phyloP scores from a whole-genome alignment of 2,888 invertebrate genomes.

The Sycophila texana region DNA sequence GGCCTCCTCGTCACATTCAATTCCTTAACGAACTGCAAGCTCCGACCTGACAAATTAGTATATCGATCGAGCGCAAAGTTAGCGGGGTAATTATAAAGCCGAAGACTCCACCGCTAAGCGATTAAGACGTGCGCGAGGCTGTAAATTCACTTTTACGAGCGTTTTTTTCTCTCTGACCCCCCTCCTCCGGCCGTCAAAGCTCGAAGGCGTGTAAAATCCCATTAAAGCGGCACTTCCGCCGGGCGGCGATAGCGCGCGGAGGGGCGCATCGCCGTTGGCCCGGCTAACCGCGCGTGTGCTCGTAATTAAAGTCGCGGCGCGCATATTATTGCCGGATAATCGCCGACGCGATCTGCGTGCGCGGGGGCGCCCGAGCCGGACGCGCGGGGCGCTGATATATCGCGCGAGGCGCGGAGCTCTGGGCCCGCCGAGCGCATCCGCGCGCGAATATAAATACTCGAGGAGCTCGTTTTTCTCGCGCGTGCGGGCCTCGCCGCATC shows the following conservation, averaged over 20 bases:
- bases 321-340: conserved; percentile 61
- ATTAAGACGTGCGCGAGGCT: conserved; percentile 30
- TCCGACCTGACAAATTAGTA: conserved; percentile 1
- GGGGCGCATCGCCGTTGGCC: conserved; percentile 6
- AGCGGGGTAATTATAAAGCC: conserved; percentile 4
- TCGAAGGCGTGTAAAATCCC: conserved; percentile 45
- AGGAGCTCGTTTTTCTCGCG: conserved; percentile 11
- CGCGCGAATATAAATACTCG: conserved; percentile 2
- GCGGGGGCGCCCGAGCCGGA: conserved; percentile 48
- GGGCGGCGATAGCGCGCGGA: conserved; percentile 14
- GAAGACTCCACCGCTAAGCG: conserved; percentile 6
- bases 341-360: conserved; percentile 59
- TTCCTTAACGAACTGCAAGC: not conserved
- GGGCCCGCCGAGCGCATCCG: not conserved
- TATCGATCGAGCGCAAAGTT: conserved; percentile 6
- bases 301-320: conserved; percentile 60
- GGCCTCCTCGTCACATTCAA: not conserved
- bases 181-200: not conserved
- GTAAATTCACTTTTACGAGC: conserved; percentile 46
- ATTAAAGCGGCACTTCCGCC: conserved; percentile 50
- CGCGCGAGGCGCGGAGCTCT: too few relatives aligned
- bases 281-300: conserved; percentile 39
- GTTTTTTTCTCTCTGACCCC: not conserved
- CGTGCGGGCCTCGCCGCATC: too few relatives aligned
- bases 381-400: conserved; percentile 55